These are phyloP conservation scores for Netta rufina DNA, from an alignment of 2,797 vertebrate species.

Conservation along the genomic window DNA sequence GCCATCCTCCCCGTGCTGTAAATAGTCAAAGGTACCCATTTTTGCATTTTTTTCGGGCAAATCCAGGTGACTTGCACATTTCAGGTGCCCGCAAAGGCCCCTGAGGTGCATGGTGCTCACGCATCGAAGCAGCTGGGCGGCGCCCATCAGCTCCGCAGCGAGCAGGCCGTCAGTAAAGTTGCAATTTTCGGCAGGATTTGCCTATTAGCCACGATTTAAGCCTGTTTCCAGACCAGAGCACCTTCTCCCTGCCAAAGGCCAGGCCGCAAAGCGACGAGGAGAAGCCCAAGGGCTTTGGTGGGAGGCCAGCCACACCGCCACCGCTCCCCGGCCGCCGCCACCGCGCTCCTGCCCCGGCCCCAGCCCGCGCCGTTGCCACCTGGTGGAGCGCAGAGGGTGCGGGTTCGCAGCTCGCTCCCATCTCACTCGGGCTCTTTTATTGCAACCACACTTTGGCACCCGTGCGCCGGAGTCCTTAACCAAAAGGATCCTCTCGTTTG, in stretches of 20 bases:
- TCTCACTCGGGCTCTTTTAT: constrained; percentile 38
- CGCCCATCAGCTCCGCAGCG: neutral
- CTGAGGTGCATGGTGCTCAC: neutral
- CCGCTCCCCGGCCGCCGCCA: neutral
- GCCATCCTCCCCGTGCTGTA: accelerated
- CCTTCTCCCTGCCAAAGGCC: neutral
- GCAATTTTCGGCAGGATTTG: neutral
- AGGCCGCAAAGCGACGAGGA: neutral
- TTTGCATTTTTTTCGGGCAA: neutral
- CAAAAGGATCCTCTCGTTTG: constrained; percentile 60
- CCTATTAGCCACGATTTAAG: neutral
- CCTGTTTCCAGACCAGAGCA: neutral
- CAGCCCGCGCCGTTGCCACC: constrained; percentile 65
- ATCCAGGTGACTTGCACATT: neutral
- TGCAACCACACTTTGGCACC: constrained; percentile 14
- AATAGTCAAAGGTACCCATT: neutral
- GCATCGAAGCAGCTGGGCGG: too few species aligned
- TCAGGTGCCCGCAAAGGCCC: neutral
- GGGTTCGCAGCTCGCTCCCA: constrained; percentile 39
- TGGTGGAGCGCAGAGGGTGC: constrained; percentile 67
- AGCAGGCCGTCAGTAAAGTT: neutral
- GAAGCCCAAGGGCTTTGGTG: neutral
- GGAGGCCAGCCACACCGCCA: neutral
- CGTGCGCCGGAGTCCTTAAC: constrained; percentile 38
- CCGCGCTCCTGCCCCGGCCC: too few species aligned